These are phyloP conservation scores for Heteractis magnifica DNA, from an alignment of 92 coral and sea anemone species.

Conservation along the genomic window DNA sequence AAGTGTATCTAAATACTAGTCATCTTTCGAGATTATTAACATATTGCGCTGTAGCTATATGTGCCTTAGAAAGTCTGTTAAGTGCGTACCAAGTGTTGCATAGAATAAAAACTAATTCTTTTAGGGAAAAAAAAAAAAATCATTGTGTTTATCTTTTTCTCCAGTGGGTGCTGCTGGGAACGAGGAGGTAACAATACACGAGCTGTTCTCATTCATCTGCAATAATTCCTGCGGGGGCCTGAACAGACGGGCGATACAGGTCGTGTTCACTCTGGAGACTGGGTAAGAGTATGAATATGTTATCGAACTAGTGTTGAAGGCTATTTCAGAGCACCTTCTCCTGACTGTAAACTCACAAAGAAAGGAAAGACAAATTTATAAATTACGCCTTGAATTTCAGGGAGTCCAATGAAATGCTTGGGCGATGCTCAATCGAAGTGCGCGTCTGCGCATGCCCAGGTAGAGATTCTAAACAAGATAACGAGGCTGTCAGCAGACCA, in stretches of 20 bases:
- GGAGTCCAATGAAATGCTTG: conserved; percentile 67
- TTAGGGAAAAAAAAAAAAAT: background rate
- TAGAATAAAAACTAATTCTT: too few relatives aligned
- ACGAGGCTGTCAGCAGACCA: conserved; percentile 77
- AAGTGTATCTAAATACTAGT: too few relatives aligned
- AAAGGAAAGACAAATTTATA: background rate
- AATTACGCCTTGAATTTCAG: conserved; percentile 14
- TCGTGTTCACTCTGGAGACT: conserved; percentile 83
- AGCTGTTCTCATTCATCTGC: conserved; percentile 86
- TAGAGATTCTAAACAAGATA: conserved; percentile 90
- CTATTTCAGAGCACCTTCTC: too few relatives aligned
- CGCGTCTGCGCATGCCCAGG: conserved; percentile 99
- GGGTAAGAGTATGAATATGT: conserved; percentile 48
- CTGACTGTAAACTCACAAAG: too few relatives aligned
- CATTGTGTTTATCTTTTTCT: background rate
- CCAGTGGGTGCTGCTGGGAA: conserved; percentile 44
- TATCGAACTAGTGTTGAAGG: too few relatives aligned
- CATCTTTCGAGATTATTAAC: too few relatives aligned
- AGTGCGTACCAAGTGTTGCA: too few relatives aligned
- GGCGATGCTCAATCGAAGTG: conserved; percentile 82
- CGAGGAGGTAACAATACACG: conserved; percentile 82
- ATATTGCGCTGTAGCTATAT: too few relatives aligned
- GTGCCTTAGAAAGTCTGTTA: too few relatives aligned
- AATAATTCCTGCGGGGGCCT: conserved; percentile 98
- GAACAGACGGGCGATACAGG: conserved; percentile 88